Conservation (phyloP, 2,797 vertebrate species). For the Leptodactylus fallax region DNA sequence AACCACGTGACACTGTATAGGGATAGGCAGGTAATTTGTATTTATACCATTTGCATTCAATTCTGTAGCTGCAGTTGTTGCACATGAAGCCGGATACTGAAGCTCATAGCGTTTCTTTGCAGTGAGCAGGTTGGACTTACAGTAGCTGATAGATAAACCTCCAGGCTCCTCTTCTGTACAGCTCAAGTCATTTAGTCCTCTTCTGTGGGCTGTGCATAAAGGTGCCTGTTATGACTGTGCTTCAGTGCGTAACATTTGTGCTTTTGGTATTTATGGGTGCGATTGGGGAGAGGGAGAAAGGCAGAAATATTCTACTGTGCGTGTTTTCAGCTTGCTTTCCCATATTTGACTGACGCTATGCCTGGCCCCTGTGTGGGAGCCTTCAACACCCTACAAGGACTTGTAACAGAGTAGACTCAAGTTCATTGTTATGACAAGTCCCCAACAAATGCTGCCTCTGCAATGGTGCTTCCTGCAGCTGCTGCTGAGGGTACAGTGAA, state of each 20-base stretch:
- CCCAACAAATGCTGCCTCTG: conserved; percentile 56
- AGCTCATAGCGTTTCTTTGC: background rate
- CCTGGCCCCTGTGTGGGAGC: conserved; percentile 44
- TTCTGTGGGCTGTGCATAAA: background rate
- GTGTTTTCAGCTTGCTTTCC: conserved; percentile 44
- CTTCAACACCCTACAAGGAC: conserved; percentile 61
- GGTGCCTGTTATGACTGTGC: background rate
- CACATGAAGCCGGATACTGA: background rate
- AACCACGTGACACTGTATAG: background rate
- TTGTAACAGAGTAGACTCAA: conserved; percentile 57
- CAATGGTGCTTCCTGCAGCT: conserved; percentile 54
- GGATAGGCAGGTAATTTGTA: background rate
- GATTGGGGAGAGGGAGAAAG: conserved; percentile 24
- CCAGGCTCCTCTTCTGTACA: background rate
- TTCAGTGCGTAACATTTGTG: background rate
- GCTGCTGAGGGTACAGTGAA: conserved; percentile 37
- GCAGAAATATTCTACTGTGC: conserved; percentile 30
- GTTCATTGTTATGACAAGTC: conserved; percentile 64
- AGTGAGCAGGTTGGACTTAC: background rate
- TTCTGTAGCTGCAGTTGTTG: background rate
- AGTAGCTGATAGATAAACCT: background rate
- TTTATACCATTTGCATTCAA: background rate
- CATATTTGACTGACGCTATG: conserved; percentile 55
- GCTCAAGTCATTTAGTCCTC: background rate
- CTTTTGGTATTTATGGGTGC: background rate